Evolutionary conservation across 2,797 vertebrate species (phyloP), one percentile per base, ranked within the genome.

Genomic region (Esox masquinongy): DNA sequence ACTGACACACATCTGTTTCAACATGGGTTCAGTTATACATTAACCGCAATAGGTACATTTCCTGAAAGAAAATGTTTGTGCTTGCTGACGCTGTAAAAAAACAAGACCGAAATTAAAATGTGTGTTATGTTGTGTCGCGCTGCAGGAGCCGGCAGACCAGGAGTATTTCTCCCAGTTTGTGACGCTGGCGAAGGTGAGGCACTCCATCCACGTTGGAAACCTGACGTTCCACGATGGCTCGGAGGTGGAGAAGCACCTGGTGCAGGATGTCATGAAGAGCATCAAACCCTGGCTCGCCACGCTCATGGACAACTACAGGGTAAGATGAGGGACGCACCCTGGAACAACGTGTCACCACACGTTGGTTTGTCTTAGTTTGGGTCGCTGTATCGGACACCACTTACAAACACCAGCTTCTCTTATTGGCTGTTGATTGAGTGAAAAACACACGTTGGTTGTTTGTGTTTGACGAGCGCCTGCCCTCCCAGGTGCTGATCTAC

Each of bases 291-390:
- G 96, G 96, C 91, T 97, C 74, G 90, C 89, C 17, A 83, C 92
- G 73, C 92, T 97, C 84, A 96, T 96, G 94, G 92, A 96, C 78
- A 92, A 96, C 85, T 98, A 98, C 56, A 95, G 94, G 93, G 97
- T 95, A 87, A 94, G 63, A 29, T 43, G 39, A 9, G 5, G 39
- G 5, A 43, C 7, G 9, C 53, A 12, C 39, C 70, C 49, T 22
- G 5, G 39, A 43, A 43, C 39, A 43, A 1, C 6, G 36, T 43
- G 29, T 31, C 29, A 3, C 29, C 29, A 31, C 29, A 31, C 39
- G 0, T 43, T 6, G 39, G 39, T 9, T 6, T 43, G 17, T 53
- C 19, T 53, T 19, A 53, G 16, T n/a, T 53, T 53, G 51, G 51
- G 17, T 53, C 19, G 6, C 16, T 19, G 51, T n/a, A n/a, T 53